These are phyloP conservation scores for Bombylius discolor DNA, from an alignment of 2,888 invertebrate species.

Conservation along the genomic window DNA sequence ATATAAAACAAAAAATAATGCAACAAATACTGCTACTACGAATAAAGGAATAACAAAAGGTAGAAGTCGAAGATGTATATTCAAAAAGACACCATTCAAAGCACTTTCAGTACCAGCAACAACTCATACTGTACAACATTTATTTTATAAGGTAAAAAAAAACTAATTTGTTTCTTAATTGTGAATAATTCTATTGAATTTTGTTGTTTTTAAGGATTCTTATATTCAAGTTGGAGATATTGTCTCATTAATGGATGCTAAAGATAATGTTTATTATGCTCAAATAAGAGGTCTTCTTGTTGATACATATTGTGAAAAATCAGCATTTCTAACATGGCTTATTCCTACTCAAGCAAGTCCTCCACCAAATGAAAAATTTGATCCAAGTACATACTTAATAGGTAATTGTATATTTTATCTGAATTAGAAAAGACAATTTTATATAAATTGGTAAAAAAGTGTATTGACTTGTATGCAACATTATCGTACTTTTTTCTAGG, in stretches of 20 bases:
- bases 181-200: conserved; percentile 15
- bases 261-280: conserved; percentile 71
- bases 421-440: background rate
- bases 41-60: conserved; percentile 42
- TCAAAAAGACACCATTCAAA: conserved; percentile 51
- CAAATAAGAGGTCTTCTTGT: conserved; percentile 80
- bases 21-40: conserved; percentile 17
- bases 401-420: conserved; percentile 40
- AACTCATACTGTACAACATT: conserved; percentile 63
- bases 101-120: conserved; percentile 60
- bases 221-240: conserved; percentile 87
- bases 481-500: conserved; percentile 39
- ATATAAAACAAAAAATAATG: conserved; percentile 39
- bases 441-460: background rate
- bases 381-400: conserved; percentile 78
- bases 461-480: background rate
- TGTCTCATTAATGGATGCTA: conserved; percentile 67
- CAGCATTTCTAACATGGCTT: conserved; percentile 84
- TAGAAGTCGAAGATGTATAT: conserved; percentile 61
- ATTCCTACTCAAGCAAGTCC: conserved; percentile 73
- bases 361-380: conserved; percentile 63
- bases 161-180: background rate
- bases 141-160: conserved; percentile 54
- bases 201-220: conserved; percentile 40
- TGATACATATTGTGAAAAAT: conserved; percentile 88